Conservation (phyloP, 2,888 invertebrate genomes). For the Troglohyphantes excavatus region DNA sequence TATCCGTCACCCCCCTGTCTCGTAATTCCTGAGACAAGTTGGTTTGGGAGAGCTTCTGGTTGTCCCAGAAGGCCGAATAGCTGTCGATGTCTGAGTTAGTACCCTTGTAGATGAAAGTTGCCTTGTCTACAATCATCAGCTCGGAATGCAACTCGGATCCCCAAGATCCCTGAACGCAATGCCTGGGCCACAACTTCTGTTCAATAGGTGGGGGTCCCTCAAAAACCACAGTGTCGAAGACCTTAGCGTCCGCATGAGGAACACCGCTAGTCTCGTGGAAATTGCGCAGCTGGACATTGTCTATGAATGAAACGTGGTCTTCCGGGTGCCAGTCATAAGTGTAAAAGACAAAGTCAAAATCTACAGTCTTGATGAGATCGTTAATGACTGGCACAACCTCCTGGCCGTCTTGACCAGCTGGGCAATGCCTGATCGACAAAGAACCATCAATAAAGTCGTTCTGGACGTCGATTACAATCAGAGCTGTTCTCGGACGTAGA, state of each 20-base stretch:
- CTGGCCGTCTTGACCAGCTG: constrained; percentile 93
- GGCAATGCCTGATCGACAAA: constrained; percentile 95
- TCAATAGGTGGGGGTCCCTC: constrained; percentile 89
- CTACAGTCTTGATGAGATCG: constrained; percentile 89
- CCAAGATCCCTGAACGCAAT: constrained; percentile 97
- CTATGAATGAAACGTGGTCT: constrained; percentile 97
- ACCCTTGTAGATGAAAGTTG: constrained; percentile 93
- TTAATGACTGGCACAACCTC: constrained; percentile 95
- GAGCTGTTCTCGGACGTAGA: constrained; percentile 92
- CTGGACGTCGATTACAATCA: constrained; percentile 97
- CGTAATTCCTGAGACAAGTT: constrained; percentile 91
- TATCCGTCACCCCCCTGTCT: constrained; percentile 91
- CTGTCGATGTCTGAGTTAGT: constrained; percentile 97
- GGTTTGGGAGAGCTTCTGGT: constrained; percentile 94
- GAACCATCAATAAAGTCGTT: constrained; percentile 98
- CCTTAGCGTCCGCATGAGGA: constrained; percentile 89
- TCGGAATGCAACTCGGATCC: constrained; percentile 96
- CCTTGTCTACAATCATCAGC: constrained; percentile 88
- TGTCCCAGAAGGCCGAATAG: constrained; percentile 99
- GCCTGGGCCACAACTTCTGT: constrained; percentile 96
- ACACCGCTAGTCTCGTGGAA: constrained; percentile 89
- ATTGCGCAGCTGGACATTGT: constrained; percentile 91
- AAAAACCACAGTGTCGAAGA: constrained; percentile 96
- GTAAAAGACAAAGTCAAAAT: constrained; percentile 94
- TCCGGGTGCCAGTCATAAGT: constrained; percentile 98